Base-by-base conservation (phyloP, 2,888 invertebrate genomes). In the Isoperla grammatica region DNA sequence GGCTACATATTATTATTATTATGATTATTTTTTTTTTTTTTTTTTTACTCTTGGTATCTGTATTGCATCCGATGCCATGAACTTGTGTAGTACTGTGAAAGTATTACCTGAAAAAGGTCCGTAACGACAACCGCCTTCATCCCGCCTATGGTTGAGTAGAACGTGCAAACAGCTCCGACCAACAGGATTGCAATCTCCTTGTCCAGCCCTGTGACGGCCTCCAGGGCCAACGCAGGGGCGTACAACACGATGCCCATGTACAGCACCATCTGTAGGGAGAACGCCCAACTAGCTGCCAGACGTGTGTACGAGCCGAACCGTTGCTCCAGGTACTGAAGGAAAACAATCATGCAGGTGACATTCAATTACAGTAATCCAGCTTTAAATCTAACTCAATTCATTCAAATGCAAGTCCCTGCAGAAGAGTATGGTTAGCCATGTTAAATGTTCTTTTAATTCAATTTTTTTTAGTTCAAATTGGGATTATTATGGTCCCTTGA, bases 201-300 rank as follows among this genome's bases (percentile, higher is more conserved):
- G 62, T 83, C 82, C 6, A 91, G 75, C n/a, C 90, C 90, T 1
- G 91, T 91, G 29, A 92, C 86, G 1, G 95, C 84, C 73, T 90
- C 89, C 17, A 97, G 73, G 0, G 95, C 95, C 65, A 97, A 78
- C 0, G 96, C 89, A 1, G 97, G 96, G 0, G 96, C 95, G 73
- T 92, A 97, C 8, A 97, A 75, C 15, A 95, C 96, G 67, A 97
- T 89, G 1, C 95, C 90, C 79, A 90, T 91, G 68, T 92, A 92
- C 17, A 93, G 77, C 66, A 94, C 82, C 87, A 95, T 90, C 78
- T 97, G 96, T 43, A 92, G 69, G 57, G 90, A 87, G 71, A 94
- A 96, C 0, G 89, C 86, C 56, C 92, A 69, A 2, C 95, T 93
- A 0, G 93, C 94, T 17, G 85, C 75, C 64, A 89, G 74, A 68